A percentile compares a stretch with the other conserved stretches of the same genome.
Evolutionary conservation across 2,888 invertebrate species (phyloP).

Genomic region (Agrotis segetum): DNA sequence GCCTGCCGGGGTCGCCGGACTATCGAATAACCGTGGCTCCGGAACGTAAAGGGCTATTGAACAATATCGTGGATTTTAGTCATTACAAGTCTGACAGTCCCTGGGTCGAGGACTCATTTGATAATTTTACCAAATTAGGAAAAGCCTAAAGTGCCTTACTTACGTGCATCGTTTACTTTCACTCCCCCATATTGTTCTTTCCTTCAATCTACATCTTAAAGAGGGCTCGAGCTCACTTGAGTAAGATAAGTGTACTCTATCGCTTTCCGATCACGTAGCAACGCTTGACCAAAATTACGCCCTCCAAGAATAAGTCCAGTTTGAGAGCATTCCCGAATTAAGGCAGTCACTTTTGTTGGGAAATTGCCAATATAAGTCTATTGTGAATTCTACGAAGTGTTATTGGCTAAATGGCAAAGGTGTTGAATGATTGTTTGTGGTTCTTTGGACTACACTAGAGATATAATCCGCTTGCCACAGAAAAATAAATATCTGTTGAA

Average conservation of each 20-base stretch:
- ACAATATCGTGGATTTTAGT: too few species aligned
- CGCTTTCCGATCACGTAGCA: conserved; percentile 78
- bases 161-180: conserved; percentile 35
- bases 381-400: conserved; percentile 17
- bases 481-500: too few species aligned
- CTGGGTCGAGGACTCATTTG: too few species aligned
- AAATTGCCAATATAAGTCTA: conserved; percentile 21
- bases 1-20: too few species aligned
- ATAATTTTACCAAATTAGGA: too few species aligned
- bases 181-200: conserved; percentile 9
- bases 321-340: conserved; percentile 38
- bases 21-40: too few species aligned
- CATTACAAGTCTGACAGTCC: too few species aligned
- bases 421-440: not conserved
- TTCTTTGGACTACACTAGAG: not conserved
- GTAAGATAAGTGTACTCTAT: conserved; percentile 64
- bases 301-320: conserved; percentile 56
- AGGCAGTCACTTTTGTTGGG: conserved; percentile 33
- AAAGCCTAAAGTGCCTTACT: too few species aligned
- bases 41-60: too few species aligned
- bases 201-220: conserved; percentile 46
- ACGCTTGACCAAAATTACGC: conserved; percentile 72
- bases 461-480: too few species aligned
- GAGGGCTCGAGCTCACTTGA: conserved; percentile 40
- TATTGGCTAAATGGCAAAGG: not conserved